A percentile compares a stretch with the other conserved stretches of the same genome.
These are phyloP conservation scores for Tyria jacobaeae DNA, from an alignment of 2,888 invertebrate species.

Conservation along the genomic window DNA sequence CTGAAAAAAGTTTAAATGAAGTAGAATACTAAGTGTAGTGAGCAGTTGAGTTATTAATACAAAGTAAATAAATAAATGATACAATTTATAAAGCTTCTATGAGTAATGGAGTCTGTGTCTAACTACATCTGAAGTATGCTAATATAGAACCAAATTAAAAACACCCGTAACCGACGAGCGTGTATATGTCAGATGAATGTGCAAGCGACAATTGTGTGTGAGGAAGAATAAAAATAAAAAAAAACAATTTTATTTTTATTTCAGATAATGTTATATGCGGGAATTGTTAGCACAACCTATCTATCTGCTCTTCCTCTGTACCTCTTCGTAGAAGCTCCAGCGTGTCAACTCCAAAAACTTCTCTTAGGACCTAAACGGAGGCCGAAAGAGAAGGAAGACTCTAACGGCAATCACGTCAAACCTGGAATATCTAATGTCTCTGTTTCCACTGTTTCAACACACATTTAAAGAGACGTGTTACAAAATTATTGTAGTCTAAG, in stretches of 20 bases:
- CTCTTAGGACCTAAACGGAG: constrained; percentile 71
- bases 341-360: constrained; percentile 77
- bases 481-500: neutral
- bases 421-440: constrained; percentile 76
- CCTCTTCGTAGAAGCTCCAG: constrained; percentile 79
- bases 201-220: no score
- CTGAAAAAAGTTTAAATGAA: no score
- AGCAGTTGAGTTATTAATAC: no score
- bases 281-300: constrained; percentile 75
- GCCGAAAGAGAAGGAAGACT: constrained; percentile 63
- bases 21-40: no score
- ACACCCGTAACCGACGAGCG: no score
- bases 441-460: constrained; percentile 79
- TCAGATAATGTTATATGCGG: constrained; percentile 80
- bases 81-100: no score
- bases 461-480: constrained; percentile 60
- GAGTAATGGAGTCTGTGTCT: no score
- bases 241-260: constrained; percentile 19
- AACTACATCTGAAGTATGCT: no score
- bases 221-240: no score
- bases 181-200: no score
- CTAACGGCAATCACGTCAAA: constrained; percentile 68
- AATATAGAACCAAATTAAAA: no score
- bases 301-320: constrained; percentile 72
- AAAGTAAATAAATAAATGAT: no score